Base-by-base conservation (phyloP, 2,888 invertebrate species). In the Pachliopta kotzebuea region DNA sequence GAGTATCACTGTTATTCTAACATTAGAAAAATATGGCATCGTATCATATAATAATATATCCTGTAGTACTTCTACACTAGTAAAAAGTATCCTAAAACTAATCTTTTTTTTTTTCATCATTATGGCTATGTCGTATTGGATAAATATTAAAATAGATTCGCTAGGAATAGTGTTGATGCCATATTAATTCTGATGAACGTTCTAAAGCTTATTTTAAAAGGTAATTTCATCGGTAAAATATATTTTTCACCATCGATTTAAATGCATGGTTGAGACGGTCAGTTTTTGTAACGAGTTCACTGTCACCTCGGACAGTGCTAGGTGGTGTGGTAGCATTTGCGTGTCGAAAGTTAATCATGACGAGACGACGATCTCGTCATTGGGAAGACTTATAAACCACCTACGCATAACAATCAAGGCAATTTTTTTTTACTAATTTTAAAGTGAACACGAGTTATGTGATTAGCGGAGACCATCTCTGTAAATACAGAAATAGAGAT, bases 251-350 rank as follows among this genome's bases (percentile, higher is more conserved):
- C 81, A 81, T 79, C 83, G 82, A 84, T 76, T 52, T 89, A 90
- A 89, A 90, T 89, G 89, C 90, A 86, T 74, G 71, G 45, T 81
- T 55, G 79, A 76, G 83, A 86, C 86, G 86, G 86, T 86, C 85
- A 75, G 74, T 79, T 84, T n/a, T 72, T 71, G 72, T 68, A 73
- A 68, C 69, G 71, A 29, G 68, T 68, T 57, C 31, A 49, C 45
- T 29, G 60, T 67, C 56, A 49, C 20, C 55, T 23, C 50, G 52
- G 61, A 54, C 50, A 54, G 58, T 54, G 66, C 21, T 58, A 61
- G 24, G 84, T 84, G 86, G 86, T 88, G 86, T 82, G 81, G 85
- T 83, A 88, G 88, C 89, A 85, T 80, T 80, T 72, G 76, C 60
- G 29, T 49, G 2, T 45, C 62, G 60, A 57, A 50, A 59, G 52